Evolutionary conservation across 2,888 invertebrate genomes (phyloP), one percentile per base, ranked within the genome.

Genomic region (Aphodius granarius): DNA sequence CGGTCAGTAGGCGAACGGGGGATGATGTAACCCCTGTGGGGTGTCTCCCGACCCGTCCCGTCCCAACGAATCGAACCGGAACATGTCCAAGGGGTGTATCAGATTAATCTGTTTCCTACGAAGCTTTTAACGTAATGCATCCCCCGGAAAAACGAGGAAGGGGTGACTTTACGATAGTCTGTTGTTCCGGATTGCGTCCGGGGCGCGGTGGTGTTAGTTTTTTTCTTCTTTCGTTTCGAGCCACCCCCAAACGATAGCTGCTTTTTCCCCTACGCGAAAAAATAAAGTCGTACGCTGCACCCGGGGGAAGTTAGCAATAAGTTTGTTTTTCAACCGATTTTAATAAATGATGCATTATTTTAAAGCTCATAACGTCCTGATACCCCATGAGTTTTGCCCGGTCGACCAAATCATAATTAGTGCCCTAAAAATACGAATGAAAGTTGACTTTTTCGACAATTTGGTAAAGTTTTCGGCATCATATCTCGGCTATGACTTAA

Each of bases 41-140:
- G n/a, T 9, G 6, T 6, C 21, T 9, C 21, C 22, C 20, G 68
- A 21, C 22, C 21, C 20, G 18, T n/a, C 13, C 22, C 21, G 19
- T 9, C 68, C n/a, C 20, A 15, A n/a, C 19, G 79, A 79, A 79
- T 80, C 80, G 79, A 80, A 81, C 79, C 82, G 79, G 79, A 80
- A 82, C 83, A 81, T 81, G 82, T 83, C 82, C 80, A 80, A 81
- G 78, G 80, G 78, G 81, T 82, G 82, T 83, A 83, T 82, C 81
- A 82, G 79, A 83, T 82, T 83, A 83, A 83, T 83, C 81, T 80
- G 81, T 82, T 83, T 81, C 78, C 81, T 78, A 78, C 79, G 78
- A 78, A 79, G 83, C 83, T 83, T 83, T 83, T 83, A 83, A 82
- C 83, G 82, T 83, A 83, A 83, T 83, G 83, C 78, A 81, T 81